Evolutionary conservation across 2,797 vertebrate species (phyloP).

Genomic region (Pteropus rufus): DNA sequence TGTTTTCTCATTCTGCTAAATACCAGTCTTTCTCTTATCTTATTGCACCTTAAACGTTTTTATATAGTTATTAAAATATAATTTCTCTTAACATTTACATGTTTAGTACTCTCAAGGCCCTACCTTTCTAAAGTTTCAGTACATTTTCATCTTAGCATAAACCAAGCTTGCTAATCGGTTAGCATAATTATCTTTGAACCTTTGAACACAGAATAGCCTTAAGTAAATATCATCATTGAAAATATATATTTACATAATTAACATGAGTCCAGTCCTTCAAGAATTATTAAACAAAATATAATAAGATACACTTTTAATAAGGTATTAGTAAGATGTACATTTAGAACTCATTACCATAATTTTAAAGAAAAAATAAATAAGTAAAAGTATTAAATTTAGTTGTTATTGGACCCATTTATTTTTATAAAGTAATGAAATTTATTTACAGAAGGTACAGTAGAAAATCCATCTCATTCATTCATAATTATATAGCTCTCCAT

Average conservation of each 20-base stretch:
- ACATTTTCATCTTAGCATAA: not conserved
- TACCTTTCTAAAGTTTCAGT: not conserved
- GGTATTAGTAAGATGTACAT: not conserved
- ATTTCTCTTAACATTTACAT: not conserved
- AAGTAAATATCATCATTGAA: not conserved
- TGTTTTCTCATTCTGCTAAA: constrained; percentile 12
- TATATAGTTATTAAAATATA: not conserved
- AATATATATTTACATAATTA: constrained; percentile 10
- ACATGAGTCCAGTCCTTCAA: not conserved
- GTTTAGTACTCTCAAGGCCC: not conserved
- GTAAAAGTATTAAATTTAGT: constrained; percentile 28
- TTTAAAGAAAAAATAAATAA: not conserved
- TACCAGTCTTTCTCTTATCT: not conserved
- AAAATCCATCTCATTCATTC: constrained; percentile 40
- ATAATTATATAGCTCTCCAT: not conserved
- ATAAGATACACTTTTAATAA: too few relatives aligned
- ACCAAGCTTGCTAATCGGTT: not conserved
- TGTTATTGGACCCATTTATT: not conserved
- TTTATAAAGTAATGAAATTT: constrained; percentile 5
- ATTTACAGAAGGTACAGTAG: constrained; percentile 13
- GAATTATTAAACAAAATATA: not conserved
- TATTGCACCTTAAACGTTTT: not conserved
- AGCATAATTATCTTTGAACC: not conserved
- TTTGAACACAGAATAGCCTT: not conserved
- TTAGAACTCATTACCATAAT: constrained; percentile 9